These are phyloP conservation scores for Peribatodes rhomboidaria DNA, from an alignment of 2,888 invertebrate genomes.

Conservation along the genomic window DNA sequence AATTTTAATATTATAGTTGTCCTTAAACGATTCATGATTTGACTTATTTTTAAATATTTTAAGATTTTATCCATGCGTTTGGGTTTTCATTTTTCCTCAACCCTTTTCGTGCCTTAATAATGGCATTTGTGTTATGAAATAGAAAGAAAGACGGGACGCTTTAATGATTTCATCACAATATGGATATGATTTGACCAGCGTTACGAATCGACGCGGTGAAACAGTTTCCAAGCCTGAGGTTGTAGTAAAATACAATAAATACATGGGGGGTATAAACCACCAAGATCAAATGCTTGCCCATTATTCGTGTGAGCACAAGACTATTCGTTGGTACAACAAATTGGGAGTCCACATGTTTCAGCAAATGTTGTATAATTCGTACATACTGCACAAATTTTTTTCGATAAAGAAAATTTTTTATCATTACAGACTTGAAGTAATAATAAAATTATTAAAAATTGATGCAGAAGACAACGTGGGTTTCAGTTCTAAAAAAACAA, in stretches of 20 bases:
- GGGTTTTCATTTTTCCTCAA: too few relatives aligned
- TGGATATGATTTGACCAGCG: conserved; percentile 38
- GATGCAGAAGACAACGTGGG: not conserved
- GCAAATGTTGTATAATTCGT: conserved; percentile 38
- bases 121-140: conserved; percentile 7
- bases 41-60: too few relatives aligned
- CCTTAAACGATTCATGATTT: too few relatives aligned
- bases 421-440: conserved; percentile 13
- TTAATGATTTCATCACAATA: conserved; percentile 11
- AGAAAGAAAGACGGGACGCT: conserved; percentile 11
- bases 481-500: not conserved
- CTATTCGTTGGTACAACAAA: conserved; percentile 42
- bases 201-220: conserved; percentile 37
- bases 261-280: conserved; percentile 37
- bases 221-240: conserved; percentile 39
- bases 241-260: conserved; percentile 37
- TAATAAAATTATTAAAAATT: conserved; percentile 1
- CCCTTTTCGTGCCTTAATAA: too few relatives aligned
- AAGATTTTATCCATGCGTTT: too few relatives aligned
- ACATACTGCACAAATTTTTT: not conserved
- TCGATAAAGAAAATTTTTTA: not conserved
- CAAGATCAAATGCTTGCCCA: conserved; percentile 35
- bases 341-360: conserved; percentile 39
- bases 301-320: conserved; percentile 33
- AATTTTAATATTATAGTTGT: too few relatives aligned